Percentiles rank a stretch among this genome's conserved stretches.
Conservation (phyloP, 2,888 invertebrate genomes). For the Acanthococcus lagerstroemiae region DNA sequence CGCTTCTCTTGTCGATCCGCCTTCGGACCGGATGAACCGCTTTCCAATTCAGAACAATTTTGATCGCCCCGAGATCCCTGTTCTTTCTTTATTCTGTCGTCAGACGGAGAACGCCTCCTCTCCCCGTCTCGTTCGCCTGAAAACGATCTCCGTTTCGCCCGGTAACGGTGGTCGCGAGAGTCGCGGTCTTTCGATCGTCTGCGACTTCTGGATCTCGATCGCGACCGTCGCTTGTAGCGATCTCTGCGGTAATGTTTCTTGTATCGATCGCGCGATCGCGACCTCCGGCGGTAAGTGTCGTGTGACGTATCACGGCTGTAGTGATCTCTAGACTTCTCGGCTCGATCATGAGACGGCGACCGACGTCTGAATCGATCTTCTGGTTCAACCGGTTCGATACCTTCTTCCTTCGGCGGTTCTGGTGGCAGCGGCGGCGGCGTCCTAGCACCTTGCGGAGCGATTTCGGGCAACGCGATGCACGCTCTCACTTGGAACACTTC, state of each 20-base stretch:
- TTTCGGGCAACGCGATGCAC: constrained; percentile 15
- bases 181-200: neutral
- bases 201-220: constrained; percentile 3
- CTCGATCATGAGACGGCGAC: neutral
- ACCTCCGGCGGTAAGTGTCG: neutral
- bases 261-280: constrained; percentile 1
- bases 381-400: neutral
- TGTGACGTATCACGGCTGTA: neutral
- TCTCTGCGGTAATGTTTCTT: neutral
- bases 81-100: neutral
- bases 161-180: neutral
- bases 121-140: neutral
- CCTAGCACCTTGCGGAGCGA: neutral
- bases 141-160: constrained; percentile 4
- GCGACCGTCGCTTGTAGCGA: neutral
- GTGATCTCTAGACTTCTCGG: neutral
- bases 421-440: neutral
- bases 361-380: neutral
- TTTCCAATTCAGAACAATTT: neutral
- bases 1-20: neutral
- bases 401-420: neutral
- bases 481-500: constrained; percentile 13
- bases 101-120: neutral
- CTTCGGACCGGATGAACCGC: neutral
- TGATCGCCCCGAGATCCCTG: neutral